A percentile compares a stretch with the other conserved stretches of the same genome.
phyloP scores from a whole-genome alignment of 2,888 invertebrate species.

The Poecilus cupreus region DNA sequence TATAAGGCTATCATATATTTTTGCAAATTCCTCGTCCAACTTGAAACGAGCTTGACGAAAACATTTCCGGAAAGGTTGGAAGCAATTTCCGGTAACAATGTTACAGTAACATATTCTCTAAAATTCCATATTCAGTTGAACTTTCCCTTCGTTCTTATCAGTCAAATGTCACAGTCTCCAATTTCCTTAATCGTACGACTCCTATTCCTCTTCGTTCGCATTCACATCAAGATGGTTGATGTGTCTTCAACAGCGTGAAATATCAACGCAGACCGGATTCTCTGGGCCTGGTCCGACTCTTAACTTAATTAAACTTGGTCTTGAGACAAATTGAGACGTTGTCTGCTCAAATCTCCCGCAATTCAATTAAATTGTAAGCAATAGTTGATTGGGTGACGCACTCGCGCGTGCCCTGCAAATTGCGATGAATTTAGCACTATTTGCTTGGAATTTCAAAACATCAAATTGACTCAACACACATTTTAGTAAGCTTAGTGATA shows the following conservation, averaged over 20 bases:
- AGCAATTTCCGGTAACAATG: neutral
- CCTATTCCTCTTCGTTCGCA: neutral
- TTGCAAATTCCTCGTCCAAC: neutral
- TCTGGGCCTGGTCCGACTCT: neutral
- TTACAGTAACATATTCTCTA: neutral
- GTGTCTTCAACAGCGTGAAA: neutral
- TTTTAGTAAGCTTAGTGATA: too few species aligned
- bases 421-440: neutral
- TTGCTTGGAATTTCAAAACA: neutral
- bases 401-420: neutral
- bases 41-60: neutral
- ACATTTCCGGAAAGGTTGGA: neutral
- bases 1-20: neutral
- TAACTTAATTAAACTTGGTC: slow-evolving; percentile 46
- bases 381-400: slow-evolving; percentile 26
- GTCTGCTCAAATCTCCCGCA: slow-evolving; percentile 45
- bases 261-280: neutral
- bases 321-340: slow-evolving; percentile 46
- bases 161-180: slow-evolving; percentile 22
- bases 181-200: neutral
- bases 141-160: slow-evolving; percentile 1
- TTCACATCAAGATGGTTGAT: neutral
- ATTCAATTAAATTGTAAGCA: slow-evolving; percentile 45
- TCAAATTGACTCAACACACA: neutral
- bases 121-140: neutral